These are phyloP conservation scores for Aphodius sticticus DNA, from an alignment of 2,888 invertebrate species.

Conservation along the genomic window DNA sequence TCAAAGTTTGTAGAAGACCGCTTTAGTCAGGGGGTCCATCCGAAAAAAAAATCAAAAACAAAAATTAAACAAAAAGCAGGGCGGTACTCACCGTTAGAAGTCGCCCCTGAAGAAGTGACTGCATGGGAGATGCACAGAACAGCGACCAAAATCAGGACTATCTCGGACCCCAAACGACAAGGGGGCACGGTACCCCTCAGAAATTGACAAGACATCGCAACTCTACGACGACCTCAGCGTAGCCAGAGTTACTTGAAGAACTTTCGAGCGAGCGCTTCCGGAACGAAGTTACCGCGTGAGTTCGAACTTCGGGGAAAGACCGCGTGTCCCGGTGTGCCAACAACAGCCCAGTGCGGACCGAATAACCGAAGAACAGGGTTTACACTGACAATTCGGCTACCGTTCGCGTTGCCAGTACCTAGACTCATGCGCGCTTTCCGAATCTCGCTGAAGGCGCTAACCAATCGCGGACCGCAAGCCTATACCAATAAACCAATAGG, in stretches of 20 bases:
- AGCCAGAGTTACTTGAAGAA: not conserved
- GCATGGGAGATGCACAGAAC: slow-evolving; percentile 46
- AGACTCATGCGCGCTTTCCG: slow-evolving; percentile 56
- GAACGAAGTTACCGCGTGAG: slow-evolving; percentile 48
- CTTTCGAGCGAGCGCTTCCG: not conserved
- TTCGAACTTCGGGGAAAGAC: slow-evolving; percentile 35
- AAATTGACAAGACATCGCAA: not conserved
- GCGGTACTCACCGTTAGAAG: slow-evolving; percentile 52
- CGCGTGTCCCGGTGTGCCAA: slow-evolving; percentile 28
- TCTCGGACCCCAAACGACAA: slow-evolving; percentile 31
- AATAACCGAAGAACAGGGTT: not conserved
- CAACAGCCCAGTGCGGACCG: slow-evolving; percentile 24
- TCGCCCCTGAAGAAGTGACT: slow-evolving; percentile 50
- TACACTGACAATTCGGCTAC: slow-evolving; percentile 47
- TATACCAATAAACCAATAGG: slow-evolving; percentile 59
- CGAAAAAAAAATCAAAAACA: slow-evolving; percentile 9
- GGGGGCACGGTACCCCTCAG: not conserved
- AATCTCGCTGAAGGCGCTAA: slow-evolving; percentile 49
- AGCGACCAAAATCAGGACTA: slow-evolving; percentile 43
- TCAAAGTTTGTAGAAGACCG: slow-evolving; percentile 50
- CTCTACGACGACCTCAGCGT: not conserved
- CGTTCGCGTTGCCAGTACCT: slow-evolving; percentile 52
- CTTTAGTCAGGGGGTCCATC: slow-evolving; percentile 36
- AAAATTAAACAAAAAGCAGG: slow-evolving; percentile 34
- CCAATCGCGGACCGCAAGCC: slow-evolving; percentile 58